Percentiles rank a stretch among this genome's conserved stretches.
Conservation (phyloP, 2,888 invertebrate species). For the Anthrax anthrax region DNA sequence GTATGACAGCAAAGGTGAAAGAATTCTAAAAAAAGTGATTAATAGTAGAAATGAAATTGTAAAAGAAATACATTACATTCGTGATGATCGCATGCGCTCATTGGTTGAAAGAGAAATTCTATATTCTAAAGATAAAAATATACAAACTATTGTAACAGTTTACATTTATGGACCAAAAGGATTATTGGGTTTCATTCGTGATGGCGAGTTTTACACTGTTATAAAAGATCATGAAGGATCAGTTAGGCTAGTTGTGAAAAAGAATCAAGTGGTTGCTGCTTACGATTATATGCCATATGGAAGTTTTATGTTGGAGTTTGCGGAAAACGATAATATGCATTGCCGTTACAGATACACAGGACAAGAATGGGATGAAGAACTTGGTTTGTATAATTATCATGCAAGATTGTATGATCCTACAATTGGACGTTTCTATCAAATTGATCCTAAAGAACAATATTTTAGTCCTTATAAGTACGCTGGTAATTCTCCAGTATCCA, state of each 20-base stretch:
- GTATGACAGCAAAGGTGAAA: constrained; percentile 7
- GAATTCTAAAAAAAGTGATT: constrained; percentile 3
- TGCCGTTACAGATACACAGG: constrained; percentile 14
- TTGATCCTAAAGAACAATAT: constrained; percentile 13
- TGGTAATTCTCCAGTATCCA: constrained; percentile 9
- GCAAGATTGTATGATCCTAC: constrained; percentile 16
- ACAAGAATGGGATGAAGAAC: constrained; percentile 17
- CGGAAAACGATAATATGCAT: constrained; percentile 7
- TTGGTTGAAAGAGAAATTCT: constrained; percentile 6
- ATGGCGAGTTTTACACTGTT: constrained; percentile 10
- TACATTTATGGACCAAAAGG: constrained; percentile 7
- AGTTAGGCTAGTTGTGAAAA: constrained; percentile 10
- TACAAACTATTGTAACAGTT: background rate
- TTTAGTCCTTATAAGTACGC: constrained; percentile 16
- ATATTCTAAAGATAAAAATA: too few species aligned
- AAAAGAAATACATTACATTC: constrained; percentile 7
- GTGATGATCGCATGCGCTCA: constrained; percentile 4
- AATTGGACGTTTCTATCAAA: constrained; percentile 14
- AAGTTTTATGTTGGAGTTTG: constrained; percentile 10
- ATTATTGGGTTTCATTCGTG: constrained; percentile 5
- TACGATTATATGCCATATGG: constrained; percentile 18
- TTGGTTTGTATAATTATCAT: constrained; percentile 16
- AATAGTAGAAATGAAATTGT: background rate
- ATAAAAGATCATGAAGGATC: constrained; percentile 16
- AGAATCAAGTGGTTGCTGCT: constrained; percentile 14